A percentile compares a stretch with the other conserved stretches of the same genome.
phyloP scores from a whole-genome alignment of 2,113 vertebrate genomes.

The Canis aureus region DNA sequence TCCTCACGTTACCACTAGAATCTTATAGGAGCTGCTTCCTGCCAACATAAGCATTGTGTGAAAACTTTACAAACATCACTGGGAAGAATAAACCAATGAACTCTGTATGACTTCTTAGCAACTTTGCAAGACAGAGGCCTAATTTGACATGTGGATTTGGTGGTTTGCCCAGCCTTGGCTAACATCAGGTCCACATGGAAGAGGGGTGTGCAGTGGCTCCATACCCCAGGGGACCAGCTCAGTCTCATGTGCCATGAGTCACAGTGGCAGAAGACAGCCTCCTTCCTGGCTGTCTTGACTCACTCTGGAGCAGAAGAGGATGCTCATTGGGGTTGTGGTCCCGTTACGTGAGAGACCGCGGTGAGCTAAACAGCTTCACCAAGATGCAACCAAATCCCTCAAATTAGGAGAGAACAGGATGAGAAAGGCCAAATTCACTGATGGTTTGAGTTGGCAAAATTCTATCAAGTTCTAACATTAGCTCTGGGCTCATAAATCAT shows the following conservation, averaged over 20 bases:
- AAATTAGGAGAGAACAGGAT: conserved; percentile 72
- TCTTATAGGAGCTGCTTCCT: conserved; percentile 37
- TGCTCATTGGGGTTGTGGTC: conserved; percentile 67
- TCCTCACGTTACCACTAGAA: conserved; percentile 61
- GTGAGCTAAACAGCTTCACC: conserved; percentile 77
- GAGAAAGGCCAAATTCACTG: conserved; percentile 72
- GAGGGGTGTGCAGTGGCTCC: neutral
- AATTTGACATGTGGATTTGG: conserved; percentile 79
- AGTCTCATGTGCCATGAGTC: conserved; percentile 78
- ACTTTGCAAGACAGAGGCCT: conserved; percentile 67
- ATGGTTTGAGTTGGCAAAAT: conserved; percentile 66
- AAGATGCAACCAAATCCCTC: conserved; percentile 78
- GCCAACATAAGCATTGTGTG: conserved; percentile 79
- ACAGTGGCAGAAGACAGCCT: conserved; percentile 57
- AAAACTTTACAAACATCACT: conserved; percentile 76
- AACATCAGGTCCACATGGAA: conserved; percentile 68
- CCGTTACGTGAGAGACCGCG: conserved; percentile 64
- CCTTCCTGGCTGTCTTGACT: conserved; percentile 82
- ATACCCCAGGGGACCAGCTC: conserved; percentile 28
- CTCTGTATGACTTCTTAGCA: conserved; percentile 74
- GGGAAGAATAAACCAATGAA: conserved; percentile 76
- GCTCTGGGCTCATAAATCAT: conserved; percentile 52
- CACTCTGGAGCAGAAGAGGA: conserved; percentile 70
- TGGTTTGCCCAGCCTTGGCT: conserved; percentile 74
- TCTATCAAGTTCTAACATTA: conserved; percentile 69